Evolutionary conservation across 2,797 vertebrate species (phyloP).

Genomic region (Otus scops): DNA sequence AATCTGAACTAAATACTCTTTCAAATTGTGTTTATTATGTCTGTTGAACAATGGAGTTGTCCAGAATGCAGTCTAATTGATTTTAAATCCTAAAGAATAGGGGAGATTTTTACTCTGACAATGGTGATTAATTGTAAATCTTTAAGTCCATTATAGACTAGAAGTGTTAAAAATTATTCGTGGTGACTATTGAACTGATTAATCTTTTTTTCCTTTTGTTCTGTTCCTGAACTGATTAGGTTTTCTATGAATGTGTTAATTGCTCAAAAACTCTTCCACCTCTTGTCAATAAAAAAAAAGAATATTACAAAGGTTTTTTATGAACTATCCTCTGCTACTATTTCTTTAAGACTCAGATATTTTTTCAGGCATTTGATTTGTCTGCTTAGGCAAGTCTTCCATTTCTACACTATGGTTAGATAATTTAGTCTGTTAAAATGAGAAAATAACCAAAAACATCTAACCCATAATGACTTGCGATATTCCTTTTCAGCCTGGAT

Average conservation of each 20-base stretch:
- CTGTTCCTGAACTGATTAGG: neutral
- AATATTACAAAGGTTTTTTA: neutral
- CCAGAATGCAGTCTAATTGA: neutral
- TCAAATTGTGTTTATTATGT: neutral
- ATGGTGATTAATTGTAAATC: constrained; percentile 47
- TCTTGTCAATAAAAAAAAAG: neutral
- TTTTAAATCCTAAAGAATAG: constrained; percentile 35
- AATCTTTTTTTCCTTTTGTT: neutral
- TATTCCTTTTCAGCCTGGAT: constrained; percentile 4
- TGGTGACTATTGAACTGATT: neutral
- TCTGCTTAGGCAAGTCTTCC: neutral
- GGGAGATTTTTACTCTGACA: constrained; percentile 33
- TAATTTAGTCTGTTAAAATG: neutral
- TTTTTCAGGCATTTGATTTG: neutral
- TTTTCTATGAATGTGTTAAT: neutral
- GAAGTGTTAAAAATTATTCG: neutral
- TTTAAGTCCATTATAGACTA: neutral
- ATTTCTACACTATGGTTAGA: neutral
- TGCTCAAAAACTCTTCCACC: neutral
- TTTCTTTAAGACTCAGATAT: neutral
- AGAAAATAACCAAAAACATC: neutral
- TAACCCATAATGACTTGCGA: neutral
- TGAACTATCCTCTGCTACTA: neutral
- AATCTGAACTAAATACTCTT: neutral
- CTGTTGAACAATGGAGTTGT: neutral